Evolutionary conservation across 2,888 invertebrate species (phyloP).

Genomic region (Scaptomyza polygonia): DNA sequence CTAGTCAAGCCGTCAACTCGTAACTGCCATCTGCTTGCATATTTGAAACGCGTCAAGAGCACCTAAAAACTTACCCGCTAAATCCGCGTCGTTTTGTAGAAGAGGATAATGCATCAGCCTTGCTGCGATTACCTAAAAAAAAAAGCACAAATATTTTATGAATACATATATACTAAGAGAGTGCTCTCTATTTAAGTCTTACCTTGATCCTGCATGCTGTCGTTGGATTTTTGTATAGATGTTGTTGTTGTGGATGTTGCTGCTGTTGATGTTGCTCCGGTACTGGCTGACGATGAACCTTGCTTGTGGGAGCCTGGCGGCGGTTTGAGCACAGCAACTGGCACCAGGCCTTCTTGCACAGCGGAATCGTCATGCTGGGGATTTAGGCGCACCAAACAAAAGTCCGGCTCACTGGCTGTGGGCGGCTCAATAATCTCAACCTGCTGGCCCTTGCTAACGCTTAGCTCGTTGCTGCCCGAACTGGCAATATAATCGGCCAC

Average conservation of each 20-base stretch:
- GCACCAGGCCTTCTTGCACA: slow-evolving; percentile 92
- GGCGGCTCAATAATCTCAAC: slow-evolving; percentile 94
- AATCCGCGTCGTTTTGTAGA: slow-evolving; percentile 94
- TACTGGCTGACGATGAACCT: slow-evolving; percentile 46
- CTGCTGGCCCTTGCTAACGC: slow-evolving; percentile 95
- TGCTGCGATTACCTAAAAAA: slow-evolving; percentile 84
- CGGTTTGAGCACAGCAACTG: slow-evolving; percentile 90
- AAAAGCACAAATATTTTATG: not conserved
- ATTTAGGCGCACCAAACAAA: slow-evolving; percentile 89
- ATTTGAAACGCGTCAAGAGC: too few species aligned
- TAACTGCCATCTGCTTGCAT: not conserved
- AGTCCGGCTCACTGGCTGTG: slow-evolving; percentile 88
- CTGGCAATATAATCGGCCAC: slow-evolving; percentile 93
- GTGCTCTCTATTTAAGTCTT: slow-evolving; percentile 8
- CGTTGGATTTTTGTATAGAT: slow-evolving; percentile 77
- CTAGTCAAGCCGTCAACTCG: slow-evolving; percentile 1
- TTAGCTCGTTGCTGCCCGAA: slow-evolving; percentile 90
- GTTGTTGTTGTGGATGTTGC: slow-evolving; percentile 20
- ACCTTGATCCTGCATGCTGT: slow-evolving; percentile 83
- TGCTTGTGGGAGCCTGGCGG: slow-evolving; percentile 86
- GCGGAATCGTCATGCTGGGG: slow-evolving; percentile 85
- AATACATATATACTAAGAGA: not conserved
- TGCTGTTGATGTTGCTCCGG: slow-evolving; percentile 22
- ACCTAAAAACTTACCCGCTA: slow-evolving; percentile 90
- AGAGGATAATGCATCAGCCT: slow-evolving; percentile 86